A percentile compares a stretch with the other conserved stretches of the same genome.
Conservation (phyloP, 2,113 vertebrate genomes). For the Grammomys surdaster region DNA sequence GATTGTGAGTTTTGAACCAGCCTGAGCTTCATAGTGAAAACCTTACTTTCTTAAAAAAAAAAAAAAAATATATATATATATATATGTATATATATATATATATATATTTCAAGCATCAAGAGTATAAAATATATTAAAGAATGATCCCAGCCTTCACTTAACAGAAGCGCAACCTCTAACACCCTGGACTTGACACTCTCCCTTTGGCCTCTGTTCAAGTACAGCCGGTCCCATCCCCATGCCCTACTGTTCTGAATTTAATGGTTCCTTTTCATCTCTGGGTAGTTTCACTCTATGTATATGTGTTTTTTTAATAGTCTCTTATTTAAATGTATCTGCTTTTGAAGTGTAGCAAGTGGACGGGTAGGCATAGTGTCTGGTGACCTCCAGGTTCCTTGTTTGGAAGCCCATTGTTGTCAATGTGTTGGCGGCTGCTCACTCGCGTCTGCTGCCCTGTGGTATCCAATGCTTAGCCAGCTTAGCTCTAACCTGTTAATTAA, state of each 20-base stretch:
- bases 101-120: not conserved
- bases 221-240: not conserved
- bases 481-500: not conserved
- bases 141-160: not conserved
- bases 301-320: not conserved
- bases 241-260: not conserved
- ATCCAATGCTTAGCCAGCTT: not conserved
- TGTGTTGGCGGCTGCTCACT: not conserved
- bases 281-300: not conserved
- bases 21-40: not conserved
- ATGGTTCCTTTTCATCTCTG: not conserved
- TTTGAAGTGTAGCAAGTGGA: not conserved
- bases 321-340: not conserved
- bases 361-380: not conserved
- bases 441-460: not conserved
- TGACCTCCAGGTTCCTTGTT: not conserved
- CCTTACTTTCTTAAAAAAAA: not conserved
- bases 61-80: too few relatives aligned
- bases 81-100: too few relatives aligned
- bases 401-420: not conserved
- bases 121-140: not conserved
- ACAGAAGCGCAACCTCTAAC: not conserved
- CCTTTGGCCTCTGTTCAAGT: not conserved
- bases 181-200: rapidly evolving
- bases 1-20: not conserved